These are phyloP conservation scores for Echinarachnius parma DNA, from an alignment of 53 echinoderm and acorn worm species.

Conservation along the genomic window DNA sequence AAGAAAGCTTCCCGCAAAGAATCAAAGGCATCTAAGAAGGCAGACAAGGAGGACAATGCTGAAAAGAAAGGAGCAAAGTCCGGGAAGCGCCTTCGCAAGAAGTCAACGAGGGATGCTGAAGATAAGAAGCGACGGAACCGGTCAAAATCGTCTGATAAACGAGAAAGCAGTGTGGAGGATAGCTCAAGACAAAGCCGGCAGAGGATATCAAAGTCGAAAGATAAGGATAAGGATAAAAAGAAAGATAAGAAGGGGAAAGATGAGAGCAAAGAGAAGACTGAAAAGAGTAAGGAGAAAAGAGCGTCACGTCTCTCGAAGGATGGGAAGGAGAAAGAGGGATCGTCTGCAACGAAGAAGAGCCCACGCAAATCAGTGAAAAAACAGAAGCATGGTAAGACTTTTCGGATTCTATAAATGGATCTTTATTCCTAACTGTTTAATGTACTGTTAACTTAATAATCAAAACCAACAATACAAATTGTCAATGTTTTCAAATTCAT, in stretches of 20 bases:
- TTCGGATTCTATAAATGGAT: not conserved
- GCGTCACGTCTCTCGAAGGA: conserved; percentile 13
- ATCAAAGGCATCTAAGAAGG: conserved; percentile 16
- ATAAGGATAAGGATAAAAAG: conserved; percentile 17
- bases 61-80: conserved; percentile 6
- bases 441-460: no score
- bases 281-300: not conserved
- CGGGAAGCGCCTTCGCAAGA: conserved; percentile 9
- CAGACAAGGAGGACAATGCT: conserved; percentile 9
- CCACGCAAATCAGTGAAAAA: conserved; percentile 43
- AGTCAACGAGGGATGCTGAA: conserved; percentile 5
- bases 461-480: no score
- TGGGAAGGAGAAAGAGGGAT: conserved; percentile 15
- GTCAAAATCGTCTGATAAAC: conserved; percentile 1
- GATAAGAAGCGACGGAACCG: conserved; percentile 12
- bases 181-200: conserved; percentile 1
- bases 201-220: conserved; percentile 10
- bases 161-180: conserved; percentile 6
- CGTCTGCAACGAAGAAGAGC: conserved; percentile 41
- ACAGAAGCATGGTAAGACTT: conserved; percentile 22
- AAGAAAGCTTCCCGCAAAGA: conserved; percentile 30
- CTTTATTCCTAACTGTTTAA: no score
- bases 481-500: no score
- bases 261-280: conserved; percentile 2
- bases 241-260: not conserved